Evolutionary conservation across 2,888 invertebrate species (phyloP), one percentile per base, ranked within the genome.

Genomic region (Lasioglossum lativentre): DNA sequence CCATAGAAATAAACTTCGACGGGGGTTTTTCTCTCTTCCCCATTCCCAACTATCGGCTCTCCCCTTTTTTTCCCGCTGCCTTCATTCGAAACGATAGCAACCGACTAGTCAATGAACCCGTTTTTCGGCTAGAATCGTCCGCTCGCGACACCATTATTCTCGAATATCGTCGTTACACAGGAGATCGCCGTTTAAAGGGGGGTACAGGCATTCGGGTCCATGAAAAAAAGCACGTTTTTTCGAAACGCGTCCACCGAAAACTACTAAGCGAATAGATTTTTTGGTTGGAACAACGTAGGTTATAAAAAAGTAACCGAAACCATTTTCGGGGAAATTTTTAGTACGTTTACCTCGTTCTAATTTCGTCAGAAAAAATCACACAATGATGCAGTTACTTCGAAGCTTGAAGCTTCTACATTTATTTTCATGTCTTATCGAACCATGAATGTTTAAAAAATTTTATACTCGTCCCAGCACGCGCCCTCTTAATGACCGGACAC

Each of bases 1-100:
- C 23, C 70, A 34, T 73, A 74, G 56, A 81, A 70, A 70, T 74
- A 59, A 84, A 63, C 84, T 40, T 45, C 34, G 59, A 38, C 34
- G 68, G 63, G 63, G 63, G 2, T 30, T 63, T 52, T 63, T 30
- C 63, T 63, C 59, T 59, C 63, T 16, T 4, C 16, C 47, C 27
- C 2, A 27, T 63, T 1, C 5, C 16, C 27, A 47, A 47, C 72
- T 23, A 23, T 14, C n/a, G 14, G 14, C n/a, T 40, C 38, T 38
- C n/a, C 45, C 16, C 45, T 30, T 42, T 52, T 30, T 52, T 14
- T 52, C 38, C 16, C 19, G 3, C 30, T 2, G 19, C 66, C 45
- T 45, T 23, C 27, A 45, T 68, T 79, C 42, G 66, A 70, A 38
- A 23, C n/a, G 78, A 74, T 42, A 38, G 47, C 63, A n/a, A 45